These are phyloP conservation scores for Aethina tumida DNA, from an alignment of 1,140 invertebrate genomes.

Conservation along the genomic window DNA sequence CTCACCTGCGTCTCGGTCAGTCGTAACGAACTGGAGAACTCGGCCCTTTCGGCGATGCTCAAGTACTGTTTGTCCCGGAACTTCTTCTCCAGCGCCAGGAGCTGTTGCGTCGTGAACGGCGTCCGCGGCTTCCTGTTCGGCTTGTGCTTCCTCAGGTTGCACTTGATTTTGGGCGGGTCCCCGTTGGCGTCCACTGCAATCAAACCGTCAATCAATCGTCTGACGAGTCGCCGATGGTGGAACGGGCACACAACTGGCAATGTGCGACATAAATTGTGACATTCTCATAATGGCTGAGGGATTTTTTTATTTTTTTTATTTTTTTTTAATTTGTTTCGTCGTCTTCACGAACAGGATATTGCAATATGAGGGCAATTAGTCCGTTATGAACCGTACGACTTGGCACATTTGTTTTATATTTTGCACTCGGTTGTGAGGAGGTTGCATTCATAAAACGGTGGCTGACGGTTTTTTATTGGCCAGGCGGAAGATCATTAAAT, in stretches of 20 bases:
- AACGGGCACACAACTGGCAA: background rate
- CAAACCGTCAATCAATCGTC: conserved; percentile 2
- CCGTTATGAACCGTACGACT: conserved; percentile 9
- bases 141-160: conserved; percentile 66
- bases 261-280: background rate
- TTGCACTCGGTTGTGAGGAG: no score
- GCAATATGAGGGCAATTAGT: conserved; percentile 16
- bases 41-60: conserved; percentile 91
- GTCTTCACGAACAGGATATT: conserved; percentile 12
- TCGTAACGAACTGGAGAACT: conserved; percentile 87
- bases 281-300: no score
- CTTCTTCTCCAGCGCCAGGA: conserved; percentile 89
- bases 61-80: conserved; percentile 95
- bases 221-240: background rate
- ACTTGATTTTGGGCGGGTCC: conserved; percentile 77
- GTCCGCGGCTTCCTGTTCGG: conserved; percentile 95
- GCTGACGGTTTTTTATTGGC: no score
- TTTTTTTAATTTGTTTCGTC: background rate
- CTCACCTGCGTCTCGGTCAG: conserved; percentile 88
- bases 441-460: no score
- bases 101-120: conserved; percentile 93
- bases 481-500: no score
- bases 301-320: no score
- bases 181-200: conserved; percentile 51
- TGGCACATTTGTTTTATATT: conserved; percentile 12